Percentiles rank a stretch among this genome's conserved stretches.
phyloP scores from a whole-genome alignment of 2,797 vertebrate genomes.

The Esox masquinongy region DNA sequence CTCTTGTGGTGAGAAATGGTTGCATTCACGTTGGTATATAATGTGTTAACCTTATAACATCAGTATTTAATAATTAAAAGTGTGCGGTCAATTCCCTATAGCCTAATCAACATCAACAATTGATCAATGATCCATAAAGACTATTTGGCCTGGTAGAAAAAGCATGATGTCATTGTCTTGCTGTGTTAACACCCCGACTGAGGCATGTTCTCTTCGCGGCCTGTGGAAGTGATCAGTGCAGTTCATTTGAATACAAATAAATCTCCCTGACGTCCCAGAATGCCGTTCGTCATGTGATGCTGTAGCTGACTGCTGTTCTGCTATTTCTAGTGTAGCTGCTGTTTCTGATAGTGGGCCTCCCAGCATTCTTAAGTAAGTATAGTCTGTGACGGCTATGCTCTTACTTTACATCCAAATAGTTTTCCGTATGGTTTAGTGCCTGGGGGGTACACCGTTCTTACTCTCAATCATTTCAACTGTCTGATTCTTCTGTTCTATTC shows the following conservation, averaged over 20 bases:
- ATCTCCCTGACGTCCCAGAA: background rate
- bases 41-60: background rate
- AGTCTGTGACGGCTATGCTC: slow-evolving; percentile 18
- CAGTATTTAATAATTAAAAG: background rate
- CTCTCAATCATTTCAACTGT: slow-evolving; percentile 10
- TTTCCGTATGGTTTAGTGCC: background rate
- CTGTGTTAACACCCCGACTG: background rate
- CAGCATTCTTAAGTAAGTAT: slow-evolving; percentile 64
- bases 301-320: slow-evolving; percentile 32
- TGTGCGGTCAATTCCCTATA: background rate
- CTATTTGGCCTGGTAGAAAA: background rate
- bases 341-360: slow-evolving; percentile 50
- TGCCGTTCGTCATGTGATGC: background rate
- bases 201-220: background rate
- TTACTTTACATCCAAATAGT: background rate
- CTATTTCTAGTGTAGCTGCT: slow-evolving; percentile 25
- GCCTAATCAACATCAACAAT: background rate
- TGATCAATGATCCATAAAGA: background rate
- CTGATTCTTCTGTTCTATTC: slow-evolving; percentile 17
- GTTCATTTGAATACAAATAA: background rate
- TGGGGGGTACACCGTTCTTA: background rate
- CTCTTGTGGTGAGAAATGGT: slow-evolving; percentile 61
- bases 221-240: background rate
- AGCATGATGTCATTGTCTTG: background rate
- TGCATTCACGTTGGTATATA: background rate